Evolutionary conservation across 2,797 vertebrate species (phyloP).

Genomic region (Peromyscus eremicus): DNA sequence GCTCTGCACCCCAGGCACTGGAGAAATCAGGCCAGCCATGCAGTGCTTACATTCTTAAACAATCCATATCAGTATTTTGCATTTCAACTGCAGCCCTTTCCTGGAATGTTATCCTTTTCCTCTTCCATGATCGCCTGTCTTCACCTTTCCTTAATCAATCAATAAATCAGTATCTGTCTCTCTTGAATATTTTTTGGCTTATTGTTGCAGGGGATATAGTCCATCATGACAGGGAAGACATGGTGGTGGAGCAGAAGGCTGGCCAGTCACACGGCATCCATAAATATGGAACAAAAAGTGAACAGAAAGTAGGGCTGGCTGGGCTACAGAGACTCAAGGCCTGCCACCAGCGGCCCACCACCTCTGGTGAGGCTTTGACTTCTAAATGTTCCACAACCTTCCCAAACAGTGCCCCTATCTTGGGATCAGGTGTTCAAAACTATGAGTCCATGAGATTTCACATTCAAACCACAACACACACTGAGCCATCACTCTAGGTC

Average conservation of each 20-base stretch:
- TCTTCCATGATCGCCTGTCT: neutral
- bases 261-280: neutral
- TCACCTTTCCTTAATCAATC: neutral
- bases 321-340: neutral
- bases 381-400: neutral
- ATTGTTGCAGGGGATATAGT: neutral
- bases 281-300: neutral
- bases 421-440: neutral
- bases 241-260: neutral
- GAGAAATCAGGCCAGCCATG: neutral
- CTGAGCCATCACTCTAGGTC: neutral
- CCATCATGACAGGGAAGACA: neutral
- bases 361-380: neutral
- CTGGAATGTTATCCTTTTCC: neutral
- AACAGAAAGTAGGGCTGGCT: neutral
- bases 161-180: neutral
- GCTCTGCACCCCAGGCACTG: neutral
- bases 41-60: neutral
- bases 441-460: neutral
- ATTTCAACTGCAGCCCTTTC: neutral
- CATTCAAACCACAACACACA: neutral
- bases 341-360: too few relatives aligned
- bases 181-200: neutral
- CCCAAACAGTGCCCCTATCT: neutral
- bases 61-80: neutral